Conservation (phyloP, 2,888 invertebrate species). For the Aporophyla lueneburgensis region DNA sequence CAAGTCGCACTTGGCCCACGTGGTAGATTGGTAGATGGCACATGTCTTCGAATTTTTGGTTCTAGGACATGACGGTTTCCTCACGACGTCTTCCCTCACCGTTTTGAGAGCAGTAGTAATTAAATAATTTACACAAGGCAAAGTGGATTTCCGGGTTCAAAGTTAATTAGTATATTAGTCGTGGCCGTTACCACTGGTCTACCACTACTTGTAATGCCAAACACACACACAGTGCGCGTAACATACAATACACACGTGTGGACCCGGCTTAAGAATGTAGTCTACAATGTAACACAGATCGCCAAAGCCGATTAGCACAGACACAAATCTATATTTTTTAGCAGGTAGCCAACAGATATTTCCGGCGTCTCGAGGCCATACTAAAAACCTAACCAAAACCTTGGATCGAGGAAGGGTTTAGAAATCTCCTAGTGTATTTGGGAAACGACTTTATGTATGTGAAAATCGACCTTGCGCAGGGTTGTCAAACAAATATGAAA, state of each 20-base stretch:
- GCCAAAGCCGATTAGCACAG: conserved; percentile 6
- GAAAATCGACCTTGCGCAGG: conserved; percentile 62
- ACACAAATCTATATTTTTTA: conserved; percentile 26
- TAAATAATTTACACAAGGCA: no score
- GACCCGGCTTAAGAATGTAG: neutral
- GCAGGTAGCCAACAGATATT: conserved; percentile 14
- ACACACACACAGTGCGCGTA: neutral
- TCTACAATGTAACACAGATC: conserved; percentile 3
- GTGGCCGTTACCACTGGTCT: no score
- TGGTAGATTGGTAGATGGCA: no score
- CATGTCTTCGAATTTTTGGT: no score
- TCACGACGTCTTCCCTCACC: no score
- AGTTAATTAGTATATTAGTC: no score
- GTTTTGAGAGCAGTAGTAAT: no score
- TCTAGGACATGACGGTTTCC: no score
- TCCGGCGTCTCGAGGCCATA: conserved; percentile 48
- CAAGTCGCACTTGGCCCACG: no score
- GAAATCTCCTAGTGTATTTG: conserved; percentile 63
- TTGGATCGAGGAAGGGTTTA: conserved; percentile 66
- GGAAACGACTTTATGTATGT: conserved; percentile 51
- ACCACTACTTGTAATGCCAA: neutral
- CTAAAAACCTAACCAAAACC: conserved; percentile 48
- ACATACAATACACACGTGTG: neutral
- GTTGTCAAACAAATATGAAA: conserved; percentile 20
- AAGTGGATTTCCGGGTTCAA: no score